Base-by-base conservation (phyloP, 2,113 vertebrate species). In the Hippocampus barbouri region DNA sequence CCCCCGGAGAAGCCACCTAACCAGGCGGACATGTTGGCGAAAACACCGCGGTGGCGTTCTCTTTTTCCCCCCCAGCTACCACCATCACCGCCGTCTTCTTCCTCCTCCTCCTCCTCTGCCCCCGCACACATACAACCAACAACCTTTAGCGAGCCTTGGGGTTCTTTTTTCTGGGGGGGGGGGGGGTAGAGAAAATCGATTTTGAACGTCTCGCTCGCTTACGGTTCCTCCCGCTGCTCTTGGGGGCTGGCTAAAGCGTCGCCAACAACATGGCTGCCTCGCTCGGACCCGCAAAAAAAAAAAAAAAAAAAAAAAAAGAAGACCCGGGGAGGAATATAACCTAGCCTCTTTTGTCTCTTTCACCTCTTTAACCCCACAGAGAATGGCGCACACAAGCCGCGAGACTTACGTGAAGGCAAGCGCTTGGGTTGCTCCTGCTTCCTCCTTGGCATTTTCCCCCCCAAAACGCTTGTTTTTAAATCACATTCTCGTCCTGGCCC, bases 221-320 rank as follows among this genome's bases (percentile, higher is more conserved):
- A 83, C 86, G 80, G 78, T 85, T 89, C 80, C 83, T 88, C 82
- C 84, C 59, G 82, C 93, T 61, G 27, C 59, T 61, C 59, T 61
- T 27, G 59, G 59, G 59, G 59, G 59, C 27, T 61, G 59, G 59
- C 59, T 34, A 61, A 61, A 61, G 59, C 59, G 59, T 88, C 94
- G 94, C 94, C 96, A 96, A 97, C 96, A 98, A 98, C 96, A 98
- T 98, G 96, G 96, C 96, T 98, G 96, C 96, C 96, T 95, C 87
- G 93, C 94, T 94, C 89, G 95, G 94, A 95, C 94, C 94, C 64
- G 41, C 94, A 91, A 86, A 88, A 68, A 34, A 89, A 86, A 81
- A 80, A 72, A 91, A 94, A 94, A 94, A 95, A 94, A 43, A 11
- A 14, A 95, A 94, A 94, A 93, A 89, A 93, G 92, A 94, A 91